phyloP scores from a whole-genome alignment of 1,140 invertebrate species.

The Hirudo medicinalis region DNA sequence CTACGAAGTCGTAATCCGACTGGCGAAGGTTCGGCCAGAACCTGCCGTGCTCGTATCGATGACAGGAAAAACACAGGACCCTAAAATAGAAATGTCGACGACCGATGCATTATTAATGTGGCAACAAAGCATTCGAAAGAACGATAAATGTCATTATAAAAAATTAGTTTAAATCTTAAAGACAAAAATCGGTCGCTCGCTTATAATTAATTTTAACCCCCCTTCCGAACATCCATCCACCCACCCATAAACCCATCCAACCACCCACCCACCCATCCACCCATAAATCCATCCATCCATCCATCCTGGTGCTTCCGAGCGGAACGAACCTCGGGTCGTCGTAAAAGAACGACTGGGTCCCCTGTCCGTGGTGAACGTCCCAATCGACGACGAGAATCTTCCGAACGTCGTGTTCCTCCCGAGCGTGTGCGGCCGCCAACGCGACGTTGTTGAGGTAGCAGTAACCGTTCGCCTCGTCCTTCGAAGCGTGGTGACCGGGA shows the following conservation, averaged over 20 bases:
- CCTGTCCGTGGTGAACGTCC: constrained; percentile 56
- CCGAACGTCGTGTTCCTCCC: constrained; percentile 48
- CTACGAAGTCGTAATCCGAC: constrained; percentile 71
- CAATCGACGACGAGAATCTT: constrained; percentile 83
- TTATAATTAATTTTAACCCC: no score
- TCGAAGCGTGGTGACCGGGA: constrained; percentile 93
- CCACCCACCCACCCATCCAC: no score
- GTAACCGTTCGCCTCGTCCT: constrained; percentile 70
- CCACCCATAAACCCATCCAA: no score
- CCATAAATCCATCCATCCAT: no score
- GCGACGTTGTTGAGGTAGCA: constrained; percentile 96
- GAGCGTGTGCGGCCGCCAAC: constrained; percentile 66
- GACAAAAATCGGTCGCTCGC: no score
- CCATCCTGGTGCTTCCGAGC: no score
- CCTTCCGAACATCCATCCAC: no score
- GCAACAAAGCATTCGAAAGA: not conserved
- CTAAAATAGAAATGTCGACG: constrained; percentile 42
- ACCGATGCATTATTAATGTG: constrained; percentile 2
- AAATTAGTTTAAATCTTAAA: no score
- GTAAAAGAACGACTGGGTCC: constrained; percentile 87
- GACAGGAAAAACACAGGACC: constrained; percentile 91
- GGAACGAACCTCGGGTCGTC: constrained; percentile 65
- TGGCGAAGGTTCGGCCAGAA: constrained; percentile 87
- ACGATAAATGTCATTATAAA: not conserved
- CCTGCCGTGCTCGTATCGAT: constrained; percentile 79